Conservation (phyloP, 1,140 invertebrate genomes). For the Arctopsyche grandis region DNA sequence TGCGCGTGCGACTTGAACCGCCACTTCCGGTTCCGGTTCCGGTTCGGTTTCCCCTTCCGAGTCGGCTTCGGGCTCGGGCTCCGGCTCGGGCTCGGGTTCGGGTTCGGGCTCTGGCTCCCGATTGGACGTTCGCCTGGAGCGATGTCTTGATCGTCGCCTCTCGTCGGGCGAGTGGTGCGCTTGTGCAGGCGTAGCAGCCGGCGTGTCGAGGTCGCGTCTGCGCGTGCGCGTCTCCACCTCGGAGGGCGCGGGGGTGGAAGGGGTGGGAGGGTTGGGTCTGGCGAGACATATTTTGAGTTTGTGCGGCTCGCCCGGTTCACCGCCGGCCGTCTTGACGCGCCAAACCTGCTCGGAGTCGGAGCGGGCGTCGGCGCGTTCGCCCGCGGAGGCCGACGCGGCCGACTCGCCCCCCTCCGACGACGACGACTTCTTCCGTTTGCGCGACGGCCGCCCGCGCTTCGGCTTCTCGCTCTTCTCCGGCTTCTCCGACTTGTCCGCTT, state of each 20-base stretch:
- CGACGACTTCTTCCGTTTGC: constrained; percentile 51
- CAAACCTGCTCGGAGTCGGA: constrained; percentile 45
- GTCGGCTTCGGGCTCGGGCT: neutral
- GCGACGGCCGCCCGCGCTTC: constrained; percentile 48
- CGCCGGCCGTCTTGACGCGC: constrained; percentile 49
- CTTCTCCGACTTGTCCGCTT: neutral
- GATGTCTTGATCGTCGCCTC: constrained; percentile 41
- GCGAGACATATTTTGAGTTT: constrained; percentile 53
- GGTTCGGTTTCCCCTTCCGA: neutral
- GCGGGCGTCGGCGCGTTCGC: neutral
- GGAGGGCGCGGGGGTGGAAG: too few species aligned
- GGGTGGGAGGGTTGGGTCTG: constrained; percentile 37
- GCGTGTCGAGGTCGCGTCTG: constrained; percentile 36
- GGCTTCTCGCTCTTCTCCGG: constrained; percentile 44
- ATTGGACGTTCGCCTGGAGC: constrained; percentile 45
- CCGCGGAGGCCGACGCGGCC: neutral
- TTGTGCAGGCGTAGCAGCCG: constrained; percentile 15
- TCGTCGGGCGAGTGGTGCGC: constrained; percentile 43
- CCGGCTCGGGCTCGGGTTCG: neutral
- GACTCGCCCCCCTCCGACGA: constrained; percentile 45
- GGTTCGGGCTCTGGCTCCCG: constrained; percentile 12
- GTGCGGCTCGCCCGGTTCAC: constrained; percentile 48
- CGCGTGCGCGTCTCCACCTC: constrained; percentile 41
- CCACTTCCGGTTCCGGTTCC: neutral
- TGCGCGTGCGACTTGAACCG: neutral